Percentiles rank a stretch among this genome's conserved stretches.
phyloP scores from a whole-genome alignment of 2,113 vertebrate genomes.

The Cynocephalus volans region DNA sequence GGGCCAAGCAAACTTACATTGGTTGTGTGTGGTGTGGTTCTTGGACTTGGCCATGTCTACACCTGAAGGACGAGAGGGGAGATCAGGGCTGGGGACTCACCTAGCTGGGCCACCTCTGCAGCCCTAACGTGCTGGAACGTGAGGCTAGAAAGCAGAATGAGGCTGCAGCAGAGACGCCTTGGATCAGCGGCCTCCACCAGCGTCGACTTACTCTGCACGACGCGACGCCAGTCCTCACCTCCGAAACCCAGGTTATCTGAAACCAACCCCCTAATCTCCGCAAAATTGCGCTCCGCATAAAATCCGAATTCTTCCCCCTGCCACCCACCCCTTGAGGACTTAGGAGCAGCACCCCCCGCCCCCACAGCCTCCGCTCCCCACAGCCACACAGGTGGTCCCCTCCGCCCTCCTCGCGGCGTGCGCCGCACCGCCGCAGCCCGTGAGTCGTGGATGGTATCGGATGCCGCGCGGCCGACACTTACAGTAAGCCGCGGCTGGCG shows the following conservation, averaged over 20 bases:
- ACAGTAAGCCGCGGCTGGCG: background rate
- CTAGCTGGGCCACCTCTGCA: background rate
- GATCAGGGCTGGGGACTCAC: background rate
- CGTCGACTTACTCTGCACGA: background rate
- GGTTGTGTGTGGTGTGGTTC: conserved; percentile 99
- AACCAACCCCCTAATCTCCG: background rate
- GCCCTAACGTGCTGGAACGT: background rate
- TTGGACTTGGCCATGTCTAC: conserved; percentile 97
- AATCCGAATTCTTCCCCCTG: background rate
- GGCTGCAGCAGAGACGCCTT: background rate
- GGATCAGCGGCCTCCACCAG: background rate
- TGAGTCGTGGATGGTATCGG: conserved; percentile 70
- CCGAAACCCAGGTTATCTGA: background rate
- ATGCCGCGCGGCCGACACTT: conserved; percentile 32
- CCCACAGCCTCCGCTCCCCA: background rate
- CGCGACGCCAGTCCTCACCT: background rate
- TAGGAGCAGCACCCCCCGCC: background rate
- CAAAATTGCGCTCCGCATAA: background rate
- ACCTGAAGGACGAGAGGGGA: conserved; percentile 78
- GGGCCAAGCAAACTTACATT: conserved; percentile 92
- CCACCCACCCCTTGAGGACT: background rate
- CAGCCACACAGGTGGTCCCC: background rate
- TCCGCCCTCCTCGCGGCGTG: background rate
- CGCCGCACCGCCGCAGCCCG: background rate
- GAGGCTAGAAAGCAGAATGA: background rate